A percentile compares a stretch with the other conserved stretches of the same genome.
Conservation (phyloP, 2,888 invertebrate genomes). For the Tenthredo notha region DNA sequence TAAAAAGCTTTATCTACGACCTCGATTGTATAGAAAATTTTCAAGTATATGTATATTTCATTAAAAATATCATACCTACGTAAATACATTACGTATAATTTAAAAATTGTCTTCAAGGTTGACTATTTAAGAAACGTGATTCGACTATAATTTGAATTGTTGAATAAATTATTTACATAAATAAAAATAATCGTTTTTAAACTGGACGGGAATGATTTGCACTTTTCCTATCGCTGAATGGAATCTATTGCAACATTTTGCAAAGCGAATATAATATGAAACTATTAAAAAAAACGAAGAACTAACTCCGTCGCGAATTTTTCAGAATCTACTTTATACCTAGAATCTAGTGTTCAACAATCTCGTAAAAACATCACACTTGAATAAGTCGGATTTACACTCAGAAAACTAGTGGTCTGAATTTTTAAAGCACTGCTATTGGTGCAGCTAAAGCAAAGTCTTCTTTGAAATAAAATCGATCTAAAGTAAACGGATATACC, state of each 20-base stretch:
- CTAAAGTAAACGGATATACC: background rate
- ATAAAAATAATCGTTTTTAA: background rate
- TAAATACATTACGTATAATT: too few relatives aligned
- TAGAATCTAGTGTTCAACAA: background rate
- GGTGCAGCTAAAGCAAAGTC: constrained; percentile 18
- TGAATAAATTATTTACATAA: too few relatives aligned
- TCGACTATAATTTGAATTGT: too few relatives aligned
- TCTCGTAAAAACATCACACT: background rate
- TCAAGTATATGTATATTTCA: too few relatives aligned
- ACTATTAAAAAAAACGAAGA: too few relatives aligned
- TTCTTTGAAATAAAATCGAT: background rate
- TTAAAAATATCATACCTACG: too few relatives aligned
- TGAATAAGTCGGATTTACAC: background rate
- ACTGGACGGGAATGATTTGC: background rate
- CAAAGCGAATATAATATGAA: too few relatives aligned
- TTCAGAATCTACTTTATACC: background rate
- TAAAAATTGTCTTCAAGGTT: too few relatives aligned
- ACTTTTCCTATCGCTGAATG: too few relatives aligned
- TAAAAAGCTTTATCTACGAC: background rate
- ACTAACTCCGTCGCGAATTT: background rate
- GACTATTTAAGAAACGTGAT: background rate
- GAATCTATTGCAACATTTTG: too few relatives aligned
- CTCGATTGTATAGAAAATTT: background rate
- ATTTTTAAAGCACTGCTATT: background rate
- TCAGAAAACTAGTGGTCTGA: constrained; percentile 1